phyloP scores from a whole-genome alignment of 2,113 vertebrate genomes.

The Tachysurus vachellii region DNA sequence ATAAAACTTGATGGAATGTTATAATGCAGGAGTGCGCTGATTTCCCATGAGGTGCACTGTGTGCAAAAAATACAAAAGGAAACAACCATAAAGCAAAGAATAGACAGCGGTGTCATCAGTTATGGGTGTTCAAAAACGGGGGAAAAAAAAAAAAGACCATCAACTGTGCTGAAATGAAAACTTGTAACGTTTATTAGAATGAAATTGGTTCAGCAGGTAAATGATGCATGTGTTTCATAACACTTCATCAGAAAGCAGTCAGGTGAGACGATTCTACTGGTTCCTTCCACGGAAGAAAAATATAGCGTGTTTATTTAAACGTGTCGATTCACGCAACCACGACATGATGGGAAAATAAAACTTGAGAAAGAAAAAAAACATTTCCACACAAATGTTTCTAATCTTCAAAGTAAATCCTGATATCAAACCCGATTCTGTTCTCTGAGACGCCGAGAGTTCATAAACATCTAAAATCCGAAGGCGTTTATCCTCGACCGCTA shows the following conservation, averaged over 20 bases:
- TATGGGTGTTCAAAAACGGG: not conserved
- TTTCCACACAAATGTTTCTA: too few relatives aligned
- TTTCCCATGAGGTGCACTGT: not conserved
- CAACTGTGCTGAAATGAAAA: not conserved
- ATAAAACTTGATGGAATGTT: not conserved
- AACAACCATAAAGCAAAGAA: not conserved
- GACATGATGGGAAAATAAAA: not conserved
- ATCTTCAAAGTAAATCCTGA: not conserved
- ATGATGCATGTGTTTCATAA: not conserved
- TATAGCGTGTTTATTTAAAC: not conserved
- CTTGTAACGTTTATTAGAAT: not conserved
- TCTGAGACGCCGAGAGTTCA: too few relatives aligned
- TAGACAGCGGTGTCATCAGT: not conserved
- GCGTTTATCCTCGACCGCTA: too few relatives aligned
- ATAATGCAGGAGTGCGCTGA: not conserved
- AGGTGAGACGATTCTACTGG: not conserved
- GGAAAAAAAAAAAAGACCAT: not conserved
- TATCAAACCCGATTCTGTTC: too few relatives aligned
- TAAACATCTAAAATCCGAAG: too few relatives aligned
- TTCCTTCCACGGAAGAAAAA: not conserved
- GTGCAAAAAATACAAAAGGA: not conserved
- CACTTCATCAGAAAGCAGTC: not conserved
- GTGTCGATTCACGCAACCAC: not conserved
- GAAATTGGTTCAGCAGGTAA: not conserved
- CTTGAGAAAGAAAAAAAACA: too few relatives aligned